phyloP scores from a whole-genome alignment of 2,797 vertebrate genomes.

The Vespertilio murinus region DNA sequence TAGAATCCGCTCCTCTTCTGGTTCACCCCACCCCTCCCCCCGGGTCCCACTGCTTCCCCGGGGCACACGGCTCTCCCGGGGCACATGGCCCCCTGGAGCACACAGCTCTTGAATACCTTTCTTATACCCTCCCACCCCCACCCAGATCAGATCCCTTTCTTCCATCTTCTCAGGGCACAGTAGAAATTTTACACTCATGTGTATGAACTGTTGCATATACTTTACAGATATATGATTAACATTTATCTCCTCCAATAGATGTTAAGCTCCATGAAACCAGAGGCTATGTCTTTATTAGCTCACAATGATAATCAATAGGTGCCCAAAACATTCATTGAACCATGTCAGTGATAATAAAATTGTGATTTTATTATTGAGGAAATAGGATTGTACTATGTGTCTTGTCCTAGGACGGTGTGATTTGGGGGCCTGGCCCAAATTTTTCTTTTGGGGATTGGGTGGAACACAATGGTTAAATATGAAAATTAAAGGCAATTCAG shows the following conservation, averaged over 20 bases:
- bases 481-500: not conserved
- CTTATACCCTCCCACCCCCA: fast-evolving
- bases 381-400: not conserved
- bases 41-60: too few relatives aligned
- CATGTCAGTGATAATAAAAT: not conserved
- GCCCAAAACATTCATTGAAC: not conserved
- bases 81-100: too few relatives aligned
- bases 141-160: not conserved
- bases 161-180: not conserved
- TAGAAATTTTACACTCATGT: not conserved
- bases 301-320: not conserved
- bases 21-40: too few relatives aligned
- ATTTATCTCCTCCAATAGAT: not conserved
- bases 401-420: not conserved
- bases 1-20: too few relatives aligned
- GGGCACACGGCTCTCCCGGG: too few relatives aligned
- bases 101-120: not conserved
- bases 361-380: not conserved
- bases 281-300: not conserved
- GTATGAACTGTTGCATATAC: not conserved
- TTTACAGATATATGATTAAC: not conserved
- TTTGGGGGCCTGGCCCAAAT: not conserved
- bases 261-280: not conserved
- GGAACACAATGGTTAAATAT: not conserved
- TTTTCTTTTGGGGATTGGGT: not conserved